Conservation (phyloP, 2,888 invertebrate species). For the Sisyra terminalis region DNA sequence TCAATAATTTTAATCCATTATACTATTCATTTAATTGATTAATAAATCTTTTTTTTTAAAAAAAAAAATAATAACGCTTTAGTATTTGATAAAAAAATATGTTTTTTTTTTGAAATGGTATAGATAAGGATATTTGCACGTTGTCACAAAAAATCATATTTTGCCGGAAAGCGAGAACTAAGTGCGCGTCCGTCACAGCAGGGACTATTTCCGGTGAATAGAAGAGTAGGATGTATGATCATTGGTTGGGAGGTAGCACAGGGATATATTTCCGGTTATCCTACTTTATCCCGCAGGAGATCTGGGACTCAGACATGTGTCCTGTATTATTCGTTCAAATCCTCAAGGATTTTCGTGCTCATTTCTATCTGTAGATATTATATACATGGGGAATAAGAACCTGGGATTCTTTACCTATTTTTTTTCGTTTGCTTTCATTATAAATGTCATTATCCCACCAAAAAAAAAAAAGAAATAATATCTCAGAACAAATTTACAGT, state of each 20-base stretch:
- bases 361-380: constrained; percentile 1
- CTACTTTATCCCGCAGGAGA: constrained; percentile 28
- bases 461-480: too few relatives aligned
- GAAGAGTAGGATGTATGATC: not conserved
- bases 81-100: too few relatives aligned
- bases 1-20: too few relatives aligned
- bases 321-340: constrained; percentile 9
- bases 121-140: not conserved
- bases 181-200: constrained; percentile 1
- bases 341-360: constrained; percentile 7
- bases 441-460: not conserved
- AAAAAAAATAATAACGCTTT: too few relatives aligned
- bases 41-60: too few relatives aligned
- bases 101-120: not conserved
- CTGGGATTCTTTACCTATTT: not conserved
- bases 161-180: not conserved
- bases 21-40: too few relatives aligned
- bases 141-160: not conserved
- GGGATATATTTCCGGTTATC: constrained; percentile 38
- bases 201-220: constrained; percentile 3
- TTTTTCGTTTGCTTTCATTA: not conserved
- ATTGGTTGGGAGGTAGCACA: constrained; percentile 11
- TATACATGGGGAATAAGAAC: too few relatives aligned
- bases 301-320: constrained; percentile 7
- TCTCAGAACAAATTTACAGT: too few relatives aligned